Evolutionary conservation across 1,140 invertebrate species (phyloP), one percentile per base, ranked within the genome.

Genomic region (Pseudachorutes palmiensis): DNA sequence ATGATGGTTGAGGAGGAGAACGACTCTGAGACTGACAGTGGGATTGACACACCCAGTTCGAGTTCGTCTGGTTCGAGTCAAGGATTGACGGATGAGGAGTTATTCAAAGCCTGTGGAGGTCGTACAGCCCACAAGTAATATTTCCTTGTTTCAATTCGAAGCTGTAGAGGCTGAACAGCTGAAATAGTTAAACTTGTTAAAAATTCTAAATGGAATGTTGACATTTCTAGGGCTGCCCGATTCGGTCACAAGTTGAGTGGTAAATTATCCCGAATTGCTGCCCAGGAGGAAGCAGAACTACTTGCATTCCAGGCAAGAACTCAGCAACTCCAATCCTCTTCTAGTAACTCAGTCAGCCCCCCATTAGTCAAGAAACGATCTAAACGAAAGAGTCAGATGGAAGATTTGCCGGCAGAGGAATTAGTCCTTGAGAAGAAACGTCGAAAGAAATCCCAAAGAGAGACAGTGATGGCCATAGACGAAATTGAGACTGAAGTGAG

Each of bases 101-200:
- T 74, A 9, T 66, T 71, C 2, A 62, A 49, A 30, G 72, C 70
- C 1, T 74, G 72, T 66, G 72, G 70, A 30, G 72, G 72, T 41
- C 57, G 72, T 31, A 74, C 72, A 22, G 70, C 68, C 32, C 72
- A 74, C 66, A 74, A 74, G 72, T 74, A 64, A 67, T 1, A 28
- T 66, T 1, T 19, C n/a, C n/a, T n/a, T n/a, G 2, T 65, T 61
- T 0, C 41, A 57, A n/a, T 28, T 31, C 30, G 31, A 48, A 45
- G 57, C 12, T 48, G 57, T 36, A 33, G 2, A 22, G 1, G 12
- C 29, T 62, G 9, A 0, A 0, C 32, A 28, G 12, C 12, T 64
- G 30, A 5, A 58, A 60, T 66, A 66, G 22, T 33, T 3, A 19
- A 61, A n/a, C n/a, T n/a, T n/a, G n/a, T n/a, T n/a, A n/a, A n/a